Evolutionary conservation across 2,113 vertebrate species (phyloP).

Genomic region (Phrynosoma platyrhinos): DNA sequence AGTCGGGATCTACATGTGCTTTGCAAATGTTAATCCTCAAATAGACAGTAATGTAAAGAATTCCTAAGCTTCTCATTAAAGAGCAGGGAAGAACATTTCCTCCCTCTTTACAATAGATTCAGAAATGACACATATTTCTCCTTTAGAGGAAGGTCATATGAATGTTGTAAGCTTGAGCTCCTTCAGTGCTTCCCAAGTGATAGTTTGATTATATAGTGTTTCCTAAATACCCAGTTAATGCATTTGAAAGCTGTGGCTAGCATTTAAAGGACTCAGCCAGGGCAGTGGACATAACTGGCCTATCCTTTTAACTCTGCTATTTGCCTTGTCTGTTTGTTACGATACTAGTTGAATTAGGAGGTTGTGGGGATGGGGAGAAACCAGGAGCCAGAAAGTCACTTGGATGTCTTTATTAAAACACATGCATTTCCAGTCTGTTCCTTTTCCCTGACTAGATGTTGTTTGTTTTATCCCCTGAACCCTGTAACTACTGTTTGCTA

Average conservation of each 20-base stretch:
- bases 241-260: neutral
- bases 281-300: neutral
- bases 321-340: constrained; percentile 17
- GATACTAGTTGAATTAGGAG: neutral
- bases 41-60: neutral
- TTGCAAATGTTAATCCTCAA: constrained; percentile 10
- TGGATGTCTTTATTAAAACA: neutral
- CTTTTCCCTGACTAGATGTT: constrained; percentile 7
- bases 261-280: neutral
- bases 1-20: neutral
- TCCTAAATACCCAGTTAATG: neutral
- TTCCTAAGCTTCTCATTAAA: neutral
- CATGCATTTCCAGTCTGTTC: neutral
- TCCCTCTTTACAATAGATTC: neutral
- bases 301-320: constrained; percentile 13
- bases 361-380: fast-evolving
- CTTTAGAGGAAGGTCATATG: neutral
- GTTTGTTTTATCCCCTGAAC: constrained; percentile 46
- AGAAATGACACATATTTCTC: neutral
- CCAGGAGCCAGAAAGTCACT: neutral
- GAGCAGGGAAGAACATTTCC: neutral
- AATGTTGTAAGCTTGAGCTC: neutral
- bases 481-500: constrained; percentile 70
- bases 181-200: neutral
- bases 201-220: neutral